Evolutionary conservation across 2,888 invertebrate species (phyloP), one percentile per base, ranked within the genome.

Genomic region (Girardia tigrina): DNA sequence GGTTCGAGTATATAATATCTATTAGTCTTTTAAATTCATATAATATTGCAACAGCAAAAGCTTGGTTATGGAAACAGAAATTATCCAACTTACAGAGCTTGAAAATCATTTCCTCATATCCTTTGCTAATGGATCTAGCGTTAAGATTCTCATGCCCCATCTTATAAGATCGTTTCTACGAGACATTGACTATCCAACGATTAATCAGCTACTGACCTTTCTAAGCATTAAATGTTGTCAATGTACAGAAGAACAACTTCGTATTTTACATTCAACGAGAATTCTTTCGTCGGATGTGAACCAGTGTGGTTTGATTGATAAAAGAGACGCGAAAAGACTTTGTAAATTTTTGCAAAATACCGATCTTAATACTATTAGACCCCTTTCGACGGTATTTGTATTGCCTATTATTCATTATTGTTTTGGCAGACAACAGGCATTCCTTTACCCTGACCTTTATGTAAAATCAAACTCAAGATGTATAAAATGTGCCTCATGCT

Each of bases 301-400:
- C 74, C 91, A 91, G 81, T 94, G 94, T 86, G 95, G 95, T 72
- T 88, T 97, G 78, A 94, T 97, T 83, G 95, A 94, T 74, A 93
- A 94, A 85, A 94, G 95, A 79, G 94, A 97, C 86, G 94, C 95
- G 75, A 94, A 97, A 86, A 88, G 95, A 79, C 88, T 97, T 79
- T 94, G 94, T 85, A 91, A 91, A 82, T 91, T 92, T 78, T 87
- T 97, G 80, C 87, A 94, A 81, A 27, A 71, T 23, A 26, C 28
- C 71, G 23, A 72, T 29, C 28, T 23, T 8, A 72, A 72, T 16
- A 12, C 8, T 23, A 28, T 29, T 8, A 23, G n/a, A 28, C 14
- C 71, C 2, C 4, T n/a, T 8, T 71, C 27, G 2, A 26, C 71
- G 4, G 2, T 79, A 81, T 20, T 80, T 81, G 8, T 88, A 89